Evolutionary conservation across 1,140 invertebrate genomes (phyloP), one percentile per base, ranked within the genome.

Genomic region (Drosophila mayri): DNA sequence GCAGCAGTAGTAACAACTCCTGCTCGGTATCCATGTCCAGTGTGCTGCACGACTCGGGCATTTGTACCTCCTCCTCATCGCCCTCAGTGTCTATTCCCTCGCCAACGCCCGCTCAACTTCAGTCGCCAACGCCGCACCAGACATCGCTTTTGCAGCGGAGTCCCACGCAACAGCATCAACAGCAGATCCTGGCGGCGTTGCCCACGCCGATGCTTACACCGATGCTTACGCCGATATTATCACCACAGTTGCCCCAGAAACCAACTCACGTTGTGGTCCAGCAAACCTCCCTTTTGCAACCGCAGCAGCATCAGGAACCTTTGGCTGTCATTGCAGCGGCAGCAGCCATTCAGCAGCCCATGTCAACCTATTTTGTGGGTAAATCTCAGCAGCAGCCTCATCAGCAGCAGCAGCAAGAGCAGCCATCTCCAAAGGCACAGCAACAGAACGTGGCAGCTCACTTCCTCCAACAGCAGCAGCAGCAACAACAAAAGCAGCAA

Each of bases 61-160:
- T 92, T 28, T 92, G 90, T 37, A 92, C 92, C 4, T 92, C 92
- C 2, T 92, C 92, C 0, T 92, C 92, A 0, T 88, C 92, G 44
- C 76, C 92, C 8, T 84, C 91, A 9, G 76, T 92, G n/a, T 90
- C 92, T 5, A 81, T 91, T 46, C 82, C 93, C 3, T 93, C 92
- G 32, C 87, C 91, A 2, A 88, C 84, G 12, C 79, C 86, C 2
- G 67, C 76, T 7, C 87, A 92, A 12, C 54, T 92, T 35, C 91
- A 91, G 32, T 92, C 91, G 22, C 86, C 86, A 0, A 90, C 86
- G 1, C 50, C 66, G 32, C 76, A 74, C n/a, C 84, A 77, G 37
- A 55, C 76, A 46, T 86, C 90, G 4, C 67, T 83, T 3, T 32
- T 91, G 35, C 84, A 86, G 28, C 75, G 86, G 12, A 86, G 82